These are phyloP conservation scores for Latrodectus hesperus DNA, from an alignment of 2,888 invertebrate species.

Conservation along the genomic window DNA sequence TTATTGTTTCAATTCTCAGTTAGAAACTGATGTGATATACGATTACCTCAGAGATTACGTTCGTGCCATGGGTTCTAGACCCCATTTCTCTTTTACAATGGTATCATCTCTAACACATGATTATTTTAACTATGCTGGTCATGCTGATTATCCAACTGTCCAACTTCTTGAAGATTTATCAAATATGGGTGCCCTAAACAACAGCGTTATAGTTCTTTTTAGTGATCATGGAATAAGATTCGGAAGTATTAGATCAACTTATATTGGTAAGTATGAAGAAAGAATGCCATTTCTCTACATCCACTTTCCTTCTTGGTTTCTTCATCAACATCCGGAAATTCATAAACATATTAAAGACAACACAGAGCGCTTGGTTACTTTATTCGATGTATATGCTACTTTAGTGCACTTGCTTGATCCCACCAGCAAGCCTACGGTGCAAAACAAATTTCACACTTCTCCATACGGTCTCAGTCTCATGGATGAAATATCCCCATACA, in stretches of 20 bases:
- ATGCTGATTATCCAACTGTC: slow-evolving; percentile 73
- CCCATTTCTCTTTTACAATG: slow-evolving; percentile 73
- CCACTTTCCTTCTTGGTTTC: slow-evolving; percentile 73
- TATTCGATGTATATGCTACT: slow-evolving; percentile 79
- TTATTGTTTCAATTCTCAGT: slow-evolving; percentile 23
- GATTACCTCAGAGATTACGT: slow-evolving; percentile 45
- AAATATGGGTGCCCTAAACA: slow-evolving; percentile 79
- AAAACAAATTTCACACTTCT: neutral
- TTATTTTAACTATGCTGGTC: slow-evolving; percentile 72
- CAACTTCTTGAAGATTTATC: slow-evolving; percentile 79
- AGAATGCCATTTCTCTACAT: slow-evolving; percentile 75
- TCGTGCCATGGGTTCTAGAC: slow-evolving; percentile 22
- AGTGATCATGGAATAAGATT: slow-evolving; percentile 94
- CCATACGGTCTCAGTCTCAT: slow-evolving; percentile 73
- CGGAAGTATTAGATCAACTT: slow-evolving; percentile 87
- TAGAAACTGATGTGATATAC: slow-evolving; percentile 29
- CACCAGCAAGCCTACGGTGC: neutral
- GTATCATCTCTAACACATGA: slow-evolving; percentile 74
- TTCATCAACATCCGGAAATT: slow-evolving; percentile 71
- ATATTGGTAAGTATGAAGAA: slow-evolving; percentile 77
- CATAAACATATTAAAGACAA: slow-evolving; percentile 72
- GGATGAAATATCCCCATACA: slow-evolving; percentile 72
- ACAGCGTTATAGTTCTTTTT: slow-evolving; percentile 82
- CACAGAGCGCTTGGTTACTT: slow-evolving; percentile 74
- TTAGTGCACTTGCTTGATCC: slow-evolving; percentile 82